Percentiles rank a stretch among this genome's conserved stretches.
Conservation (phyloP, 2,888 invertebrate genomes). For the Plusia festucae region DNA sequence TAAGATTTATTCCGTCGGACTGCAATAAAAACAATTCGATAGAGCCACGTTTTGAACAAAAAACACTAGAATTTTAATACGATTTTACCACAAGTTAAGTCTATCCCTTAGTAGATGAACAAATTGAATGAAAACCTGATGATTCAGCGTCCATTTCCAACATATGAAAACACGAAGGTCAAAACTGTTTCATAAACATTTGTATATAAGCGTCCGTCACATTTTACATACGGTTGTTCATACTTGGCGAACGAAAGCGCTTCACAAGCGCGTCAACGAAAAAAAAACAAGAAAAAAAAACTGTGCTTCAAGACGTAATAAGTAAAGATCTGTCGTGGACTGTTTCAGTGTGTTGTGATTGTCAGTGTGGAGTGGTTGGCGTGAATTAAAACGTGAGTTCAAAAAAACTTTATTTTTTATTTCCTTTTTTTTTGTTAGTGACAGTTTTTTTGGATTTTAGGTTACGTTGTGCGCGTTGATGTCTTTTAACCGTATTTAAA, state of each 20-base stretch:
- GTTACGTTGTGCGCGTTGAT: slow-evolving; percentile 47
- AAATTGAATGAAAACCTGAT: slow-evolving; percentile 30
- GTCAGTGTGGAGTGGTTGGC: slow-evolving; percentile 64
- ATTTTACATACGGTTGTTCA: slow-evolving; percentile 59
- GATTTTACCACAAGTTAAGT: background rate
- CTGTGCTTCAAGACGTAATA: slow-evolving; percentile 45
- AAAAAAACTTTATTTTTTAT: slow-evolving; percentile 21
- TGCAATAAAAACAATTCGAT: background rate
- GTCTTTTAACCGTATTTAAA: slow-evolving; percentile 41
- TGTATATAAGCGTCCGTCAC: slow-evolving; percentile 59
- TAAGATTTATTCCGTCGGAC: background rate
- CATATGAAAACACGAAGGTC: slow-evolving; percentile 54
- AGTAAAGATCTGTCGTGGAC: slow-evolving; percentile 52
- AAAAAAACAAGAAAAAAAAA: slow-evolving; percentile 39
- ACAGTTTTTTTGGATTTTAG: slow-evolving; percentile 15
- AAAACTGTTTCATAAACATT: slow-evolving; percentile 62
- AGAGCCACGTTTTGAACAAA: background rate
- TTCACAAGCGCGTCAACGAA: slow-evolving; percentile 35
- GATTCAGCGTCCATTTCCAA: slow-evolving; percentile 45
- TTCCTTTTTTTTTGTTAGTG: slow-evolving; percentile 21
- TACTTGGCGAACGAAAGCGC: slow-evolving; percentile 55
- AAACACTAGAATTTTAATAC: background rate
- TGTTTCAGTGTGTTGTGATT: slow-evolving; percentile 65
- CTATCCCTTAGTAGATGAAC: slow-evolving; percentile 1
- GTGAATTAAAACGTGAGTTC: slow-evolving; percentile 59